Percentiles rank a stretch among this genome's conserved stretches.
Evolutionary conservation across 2,113 vertebrate species (phyloP).

Genomic region (Chloropsis hardwickii): DNA sequence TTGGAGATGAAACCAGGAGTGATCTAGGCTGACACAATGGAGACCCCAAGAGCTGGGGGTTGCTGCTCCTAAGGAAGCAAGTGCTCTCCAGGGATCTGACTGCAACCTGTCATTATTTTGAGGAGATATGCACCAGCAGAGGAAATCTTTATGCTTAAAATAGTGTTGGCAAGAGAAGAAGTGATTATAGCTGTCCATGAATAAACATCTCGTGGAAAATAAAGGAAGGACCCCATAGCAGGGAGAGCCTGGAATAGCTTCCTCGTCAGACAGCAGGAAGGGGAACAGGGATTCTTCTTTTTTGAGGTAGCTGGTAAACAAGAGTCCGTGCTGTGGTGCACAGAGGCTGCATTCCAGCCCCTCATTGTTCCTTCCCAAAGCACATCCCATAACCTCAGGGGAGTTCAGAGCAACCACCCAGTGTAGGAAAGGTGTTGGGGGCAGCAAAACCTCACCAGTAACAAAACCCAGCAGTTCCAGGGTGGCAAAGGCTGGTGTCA

Average conservation of each 20-base stretch:
- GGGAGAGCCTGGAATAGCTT: constrained; percentile 38
- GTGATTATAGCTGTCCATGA: constrained; percentile 23
- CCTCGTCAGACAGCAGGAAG: constrained; percentile 2
- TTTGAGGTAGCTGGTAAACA: constrained; percentile 24
- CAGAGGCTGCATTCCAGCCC: neutral
- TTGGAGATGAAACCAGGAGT: neutral
- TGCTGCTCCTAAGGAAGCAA: neutral
- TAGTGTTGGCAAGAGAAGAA: constrained; percentile 47
- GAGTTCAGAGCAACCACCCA: fast-evolving
- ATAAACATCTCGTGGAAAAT: constrained; percentile 40
- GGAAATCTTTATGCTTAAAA: constrained; percentile 57
- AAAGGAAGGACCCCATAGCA: constrained; percentile 48
- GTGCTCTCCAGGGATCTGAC: neutral
- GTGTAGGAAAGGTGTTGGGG: neutral
- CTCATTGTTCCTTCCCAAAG: neutral
- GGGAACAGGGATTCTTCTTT: neutral
- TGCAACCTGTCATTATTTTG: neutral
- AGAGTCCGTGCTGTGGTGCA: neutral
- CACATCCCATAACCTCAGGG: neutral
- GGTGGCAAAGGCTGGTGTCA: neutral
- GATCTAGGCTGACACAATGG: neutral
- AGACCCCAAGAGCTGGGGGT: neutral
- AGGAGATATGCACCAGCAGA: neutral
- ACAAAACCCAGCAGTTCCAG: neutral
- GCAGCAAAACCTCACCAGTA: neutral